These are phyloP conservation scores for Yponomeuta sedellus DNA, from an alignment of 2,888 invertebrate genomes.

Conservation along the genomic window DNA sequence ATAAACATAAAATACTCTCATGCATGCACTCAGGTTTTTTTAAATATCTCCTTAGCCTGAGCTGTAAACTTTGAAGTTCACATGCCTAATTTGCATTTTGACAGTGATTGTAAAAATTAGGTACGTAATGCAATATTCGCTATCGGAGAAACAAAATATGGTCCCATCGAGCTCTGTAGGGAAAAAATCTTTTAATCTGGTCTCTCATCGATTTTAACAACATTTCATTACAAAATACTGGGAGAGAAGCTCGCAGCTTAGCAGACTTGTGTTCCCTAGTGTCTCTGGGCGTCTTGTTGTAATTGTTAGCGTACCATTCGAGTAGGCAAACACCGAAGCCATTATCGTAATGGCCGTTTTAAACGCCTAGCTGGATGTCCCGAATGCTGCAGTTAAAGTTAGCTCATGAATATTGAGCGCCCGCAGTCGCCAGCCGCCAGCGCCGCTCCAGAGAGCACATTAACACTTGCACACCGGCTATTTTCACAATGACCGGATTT, in stretches of 20 bases:
- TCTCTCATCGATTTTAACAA: neutral
- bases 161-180: no score
- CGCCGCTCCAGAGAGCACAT: slow-evolving; percentile 15
- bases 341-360: slow-evolving; percentile 50
- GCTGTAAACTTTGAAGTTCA: neutral
- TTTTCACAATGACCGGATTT: slow-evolving; percentile 22
- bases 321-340: slow-evolving; percentile 36
- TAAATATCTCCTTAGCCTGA: neutral
- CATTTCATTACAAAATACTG: neutral
- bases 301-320: slow-evolving; percentile 17
- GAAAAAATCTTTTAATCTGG: no score
- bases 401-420: slow-evolving; percentile 67
- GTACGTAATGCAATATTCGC: no score
- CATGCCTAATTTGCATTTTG: neutral
- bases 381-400: slow-evolving; percentile 44
- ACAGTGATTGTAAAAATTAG: neutral
- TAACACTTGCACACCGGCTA: slow-evolving; percentile 23
- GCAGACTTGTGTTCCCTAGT: neutral
- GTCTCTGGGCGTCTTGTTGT: slow-evolving; percentile 10
- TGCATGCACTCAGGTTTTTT: neutral
- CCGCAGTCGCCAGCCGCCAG: slow-evolving; percentile 26
- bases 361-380: slow-evolving; percentile 46
- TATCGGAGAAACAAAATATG: no score
- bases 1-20: neutral
- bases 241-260: neutral